These are phyloP conservation scores for Gadus macrocephalus DNA, from an alignment of 2,113 vertebrate genomes.

Conservation along the genomic window DNA sequence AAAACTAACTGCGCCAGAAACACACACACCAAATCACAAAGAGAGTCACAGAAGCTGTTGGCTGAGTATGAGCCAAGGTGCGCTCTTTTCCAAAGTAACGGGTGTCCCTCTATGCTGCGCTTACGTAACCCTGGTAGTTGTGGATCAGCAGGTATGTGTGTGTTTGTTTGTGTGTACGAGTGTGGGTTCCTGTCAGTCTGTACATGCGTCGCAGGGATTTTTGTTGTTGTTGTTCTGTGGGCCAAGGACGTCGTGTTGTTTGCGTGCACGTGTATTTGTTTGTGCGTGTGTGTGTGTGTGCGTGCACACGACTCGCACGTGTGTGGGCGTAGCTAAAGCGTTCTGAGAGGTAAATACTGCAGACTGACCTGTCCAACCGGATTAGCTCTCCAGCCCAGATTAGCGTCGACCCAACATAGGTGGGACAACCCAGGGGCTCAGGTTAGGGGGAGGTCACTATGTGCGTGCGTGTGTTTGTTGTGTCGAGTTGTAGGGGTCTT, in stretches of 20 bases:
- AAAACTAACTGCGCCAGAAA: conserved; percentile 22
- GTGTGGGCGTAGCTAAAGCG: conserved; percentile 19
- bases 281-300: conserved; percentile 1
- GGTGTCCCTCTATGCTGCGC: conserved; percentile 9
- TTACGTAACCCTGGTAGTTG: conserved; percentile 36
- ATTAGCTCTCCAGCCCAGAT: conserved; percentile 47
- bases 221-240: too few relatives aligned
- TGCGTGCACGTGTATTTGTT: not conserved
- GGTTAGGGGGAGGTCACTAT: conserved; percentile 9
- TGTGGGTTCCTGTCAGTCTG: not conserved
- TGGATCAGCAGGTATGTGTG: conserved; percentile 28
- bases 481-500: too few relatives aligned
- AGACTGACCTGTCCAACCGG: conserved; percentile 31
- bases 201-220: too few relatives aligned
- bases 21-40: not conserved
- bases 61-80: conserved; percentile 15
- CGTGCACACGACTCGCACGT: conserved; percentile 12
- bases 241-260: too few relatives aligned
- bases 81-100: not conserved
- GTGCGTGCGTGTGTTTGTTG: not conserved
- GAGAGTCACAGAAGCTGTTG: not conserved
- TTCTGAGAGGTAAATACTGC: conserved; percentile 42
- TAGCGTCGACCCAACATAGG: conserved; percentile 33
- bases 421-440: conserved; percentile 26
- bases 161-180: not conserved